phyloP scores from a whole-genome alignment of 53 echinoderm and acorn worm genomes.

The Zoroaster sp. region DNA sequence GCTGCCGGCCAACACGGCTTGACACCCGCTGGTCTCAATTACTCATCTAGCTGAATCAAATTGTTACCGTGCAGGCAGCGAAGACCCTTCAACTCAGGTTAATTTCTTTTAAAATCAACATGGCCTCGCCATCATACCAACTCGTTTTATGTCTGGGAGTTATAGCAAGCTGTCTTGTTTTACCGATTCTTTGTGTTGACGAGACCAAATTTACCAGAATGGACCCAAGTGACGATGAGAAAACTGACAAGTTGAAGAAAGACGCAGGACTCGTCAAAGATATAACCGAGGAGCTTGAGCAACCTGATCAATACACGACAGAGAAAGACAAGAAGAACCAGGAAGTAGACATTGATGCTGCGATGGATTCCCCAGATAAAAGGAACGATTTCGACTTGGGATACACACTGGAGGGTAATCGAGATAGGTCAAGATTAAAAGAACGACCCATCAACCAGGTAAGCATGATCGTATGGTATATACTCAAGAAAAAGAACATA shows the following conservation, averaged over 20 bases:
- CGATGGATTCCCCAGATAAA: not conserved
- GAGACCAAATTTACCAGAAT: slow-evolving; percentile 4
- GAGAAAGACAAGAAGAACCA: not conserved
- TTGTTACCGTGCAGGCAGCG: not conserved
- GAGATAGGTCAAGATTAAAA: slow-evolving; percentile 25
- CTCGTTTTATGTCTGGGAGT: slow-evolving; percentile 16
- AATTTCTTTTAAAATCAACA: slow-evolving; percentile 1
- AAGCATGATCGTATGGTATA: not conserved
- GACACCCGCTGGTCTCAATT: slow-evolving; percentile 38
- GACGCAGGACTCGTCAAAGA: not conserved
- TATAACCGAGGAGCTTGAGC: not conserved
- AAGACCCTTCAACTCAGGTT: not conserved
- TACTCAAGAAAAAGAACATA: too few relatives aligned
- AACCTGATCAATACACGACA: not conserved
- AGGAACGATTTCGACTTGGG: slow-evolving; percentile 7
- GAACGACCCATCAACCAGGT: slow-evolving; percentile 13
- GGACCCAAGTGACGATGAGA: not conserved
- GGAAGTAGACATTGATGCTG: not conserved
- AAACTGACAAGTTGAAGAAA: not conserved
- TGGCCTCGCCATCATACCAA: not conserved
- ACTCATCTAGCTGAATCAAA: not conserved
- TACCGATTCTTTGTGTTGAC: not conserved
- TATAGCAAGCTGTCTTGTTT: not conserved
- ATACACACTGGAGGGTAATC: slow-evolving; percentile 28
- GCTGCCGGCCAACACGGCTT: not conserved